Percentiles rank a stretch among this genome's conserved stretches.
phyloP scores from a whole-genome alignment of 2,113 vertebrate genomes.

The Poecilia latipinna region DNA sequence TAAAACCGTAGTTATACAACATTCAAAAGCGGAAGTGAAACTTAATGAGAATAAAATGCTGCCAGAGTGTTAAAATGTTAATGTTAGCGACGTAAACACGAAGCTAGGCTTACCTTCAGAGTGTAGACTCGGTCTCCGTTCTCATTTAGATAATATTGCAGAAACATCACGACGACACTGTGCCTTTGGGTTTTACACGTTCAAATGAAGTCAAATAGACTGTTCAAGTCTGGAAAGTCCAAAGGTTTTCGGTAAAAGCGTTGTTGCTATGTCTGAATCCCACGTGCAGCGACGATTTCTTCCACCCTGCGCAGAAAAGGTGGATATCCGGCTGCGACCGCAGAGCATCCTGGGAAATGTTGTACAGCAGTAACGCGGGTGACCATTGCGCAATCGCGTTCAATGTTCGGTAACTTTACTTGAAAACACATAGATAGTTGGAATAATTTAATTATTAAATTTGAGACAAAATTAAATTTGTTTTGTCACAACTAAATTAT shows the following conservation, averaged over 20 bases:
- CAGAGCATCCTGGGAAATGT: constrained; percentile 50
- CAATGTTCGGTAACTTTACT: background rate
- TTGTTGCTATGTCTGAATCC: accelerated
- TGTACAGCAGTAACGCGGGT: constrained; percentile 2
- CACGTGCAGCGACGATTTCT: constrained; percentile 42
- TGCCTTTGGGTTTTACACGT: background rate
- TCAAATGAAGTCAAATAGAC: background rate
- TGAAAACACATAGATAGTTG: background rate
- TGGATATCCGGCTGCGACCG: constrained; percentile 48
- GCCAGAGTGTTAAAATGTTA: too few relatives aligned
- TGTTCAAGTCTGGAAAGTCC: background rate
- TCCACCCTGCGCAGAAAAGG: accelerated
- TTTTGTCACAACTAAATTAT: too few relatives aligned
- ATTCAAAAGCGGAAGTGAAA: background rate
- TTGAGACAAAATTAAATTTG: too few relatives aligned
- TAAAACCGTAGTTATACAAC: background rate
- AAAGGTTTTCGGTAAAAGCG: accelerated
- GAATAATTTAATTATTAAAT: background rate
- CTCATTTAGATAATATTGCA: constrained; percentile 86
- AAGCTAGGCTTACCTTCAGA: constrained; percentile 80
- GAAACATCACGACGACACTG: constrained; percentile 78
- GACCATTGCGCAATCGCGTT: too few relatives aligned
- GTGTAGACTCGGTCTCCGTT: constrained; percentile 88
- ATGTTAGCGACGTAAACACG: constrained; percentile 4
- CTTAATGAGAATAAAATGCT: background rate